A percentile compares a stretch with the other conserved stretches of the same genome.
These are phyloP conservation scores for Tenrec ecaudatus DNA, from an alignment of 2,113 vertebrate genomes.

Conservation along the genomic window DNA sequence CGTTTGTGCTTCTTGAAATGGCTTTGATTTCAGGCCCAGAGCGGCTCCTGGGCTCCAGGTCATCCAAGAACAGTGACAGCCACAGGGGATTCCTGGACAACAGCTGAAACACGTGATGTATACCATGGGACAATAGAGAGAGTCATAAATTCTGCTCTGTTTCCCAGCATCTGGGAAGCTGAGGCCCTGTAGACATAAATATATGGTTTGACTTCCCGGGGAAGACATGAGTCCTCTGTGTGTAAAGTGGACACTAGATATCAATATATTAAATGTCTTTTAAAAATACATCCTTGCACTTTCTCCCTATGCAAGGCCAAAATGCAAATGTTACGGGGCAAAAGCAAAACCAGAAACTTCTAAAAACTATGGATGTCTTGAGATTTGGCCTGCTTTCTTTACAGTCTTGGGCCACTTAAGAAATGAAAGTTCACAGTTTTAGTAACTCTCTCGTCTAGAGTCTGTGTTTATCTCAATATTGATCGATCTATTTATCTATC, in stretches of 20 bases:
- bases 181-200: background rate
- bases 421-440: background rate
- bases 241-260: no score
- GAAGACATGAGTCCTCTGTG: no score
- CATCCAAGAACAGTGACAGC: background rate
- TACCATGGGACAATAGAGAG: no score
- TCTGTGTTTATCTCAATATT: background rate
- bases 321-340: background rate
- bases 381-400: background rate
- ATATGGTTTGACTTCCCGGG: background rate
- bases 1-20: background rate
- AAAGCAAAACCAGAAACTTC: background rate
- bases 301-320: background rate
- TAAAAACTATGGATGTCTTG: accelerated
- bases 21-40: background rate
- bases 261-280: background rate
- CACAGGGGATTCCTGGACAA: accelerated
- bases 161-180: background rate
- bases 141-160: background rate
- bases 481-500: no score
- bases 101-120: background rate
- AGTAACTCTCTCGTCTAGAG: background rate
- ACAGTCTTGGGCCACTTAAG: background rate
- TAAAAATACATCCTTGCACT: background rate
- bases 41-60: background rate